Percentiles rank a stretch among this genome's conserved stretches.
Evolutionary conservation across 1,140 invertebrate species (phyloP).

Genomic region (Octopus sinensis): DNA sequence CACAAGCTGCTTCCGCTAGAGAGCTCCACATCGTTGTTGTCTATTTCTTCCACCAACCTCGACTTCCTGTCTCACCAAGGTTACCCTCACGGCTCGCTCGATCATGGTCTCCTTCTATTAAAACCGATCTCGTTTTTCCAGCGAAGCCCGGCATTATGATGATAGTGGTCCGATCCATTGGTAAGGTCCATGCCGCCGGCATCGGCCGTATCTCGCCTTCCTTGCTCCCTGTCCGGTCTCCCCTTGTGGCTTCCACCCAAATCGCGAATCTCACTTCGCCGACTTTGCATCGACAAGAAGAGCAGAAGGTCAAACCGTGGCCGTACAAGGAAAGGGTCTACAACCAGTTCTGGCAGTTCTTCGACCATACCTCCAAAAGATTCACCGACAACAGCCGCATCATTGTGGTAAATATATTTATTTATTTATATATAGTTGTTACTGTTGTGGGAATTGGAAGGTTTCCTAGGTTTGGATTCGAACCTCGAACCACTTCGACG

Average conservation of each 20-base stretch:
- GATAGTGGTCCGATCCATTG: slow-evolving; percentile 10
- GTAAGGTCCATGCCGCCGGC: not conserved
- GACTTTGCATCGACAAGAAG: slow-evolving; percentile 18
- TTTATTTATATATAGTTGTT: not conserved
- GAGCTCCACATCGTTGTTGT: too few species aligned
- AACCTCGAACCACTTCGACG: too few species aligned
- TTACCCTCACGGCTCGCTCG: not conserved
- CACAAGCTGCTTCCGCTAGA: too few species aligned
- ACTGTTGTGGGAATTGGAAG: not conserved
- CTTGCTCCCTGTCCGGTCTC: not conserved
- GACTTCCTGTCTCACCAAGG: slow-evolving; percentile 3
- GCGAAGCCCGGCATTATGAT: slow-evolving; percentile 4
- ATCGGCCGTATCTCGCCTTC: not conserved
- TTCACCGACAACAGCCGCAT: slow-evolving; percentile 43
- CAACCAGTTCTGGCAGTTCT: slow-evolving; percentile 28
- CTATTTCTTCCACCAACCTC: too few species aligned
- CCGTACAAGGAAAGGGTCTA: slow-evolving; percentile 31
- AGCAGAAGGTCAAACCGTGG: slow-evolving; percentile 26
- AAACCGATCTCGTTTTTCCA: not conserved
- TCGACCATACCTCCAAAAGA: slow-evolving; percentile 32
- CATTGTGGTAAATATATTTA: slow-evolving; percentile 8
- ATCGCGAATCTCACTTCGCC: slow-evolving; percentile 31
- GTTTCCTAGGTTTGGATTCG: too few species aligned
- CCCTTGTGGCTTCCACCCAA: slow-evolving; percentile 14
- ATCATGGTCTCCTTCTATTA: not conserved